These are phyloP conservation scores for Sterrhoptilus dennistouni DNA, from an alignment of 2,113 vertebrate species.

Conservation along the genomic window DNA sequence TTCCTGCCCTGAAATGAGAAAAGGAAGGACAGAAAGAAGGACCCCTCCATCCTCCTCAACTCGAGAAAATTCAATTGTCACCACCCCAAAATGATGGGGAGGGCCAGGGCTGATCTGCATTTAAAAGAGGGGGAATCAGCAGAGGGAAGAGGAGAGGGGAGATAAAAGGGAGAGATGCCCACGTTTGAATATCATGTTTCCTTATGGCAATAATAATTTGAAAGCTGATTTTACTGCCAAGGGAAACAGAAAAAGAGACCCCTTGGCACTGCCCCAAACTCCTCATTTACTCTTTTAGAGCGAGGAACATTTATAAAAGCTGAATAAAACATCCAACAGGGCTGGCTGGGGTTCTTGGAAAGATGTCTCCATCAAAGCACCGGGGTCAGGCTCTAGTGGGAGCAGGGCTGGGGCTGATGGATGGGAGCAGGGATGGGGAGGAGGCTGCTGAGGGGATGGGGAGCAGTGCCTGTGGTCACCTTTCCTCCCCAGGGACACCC, in stretches of 20 bases:
- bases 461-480: not conserved
- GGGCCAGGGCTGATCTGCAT: not conserved
- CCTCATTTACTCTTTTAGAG: conserved; percentile 4
- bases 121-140: not conserved
- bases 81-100: not conserved
- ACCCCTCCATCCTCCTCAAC: rapidly evolving
- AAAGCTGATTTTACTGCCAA: conserved; percentile 37
- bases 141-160: not conserved
- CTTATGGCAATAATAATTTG: conserved; percentile 23
- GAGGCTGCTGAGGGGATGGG: not conserved
- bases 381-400: not conserved
- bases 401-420: not conserved
- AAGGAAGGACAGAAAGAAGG: not conserved
- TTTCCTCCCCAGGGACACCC: not conserved
- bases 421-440: not conserved
- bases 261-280: conserved; percentile 31
- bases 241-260: conserved; percentile 23
- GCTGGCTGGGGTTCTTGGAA: not conserved
- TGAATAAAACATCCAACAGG: conserved; percentile 4
- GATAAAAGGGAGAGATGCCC: not conserved
- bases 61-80: not conserved
- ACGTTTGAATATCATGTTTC: conserved; percentile 22
- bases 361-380: not conserved
- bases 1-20: not conserved
- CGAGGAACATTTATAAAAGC: not conserved